A percentile compares a stretch with the other conserved stretches of the same genome.
phyloP scores from a whole-genome alignment of 2,113 vertebrate genomes.

The Hemiscyllium ocellatum region DNA sequence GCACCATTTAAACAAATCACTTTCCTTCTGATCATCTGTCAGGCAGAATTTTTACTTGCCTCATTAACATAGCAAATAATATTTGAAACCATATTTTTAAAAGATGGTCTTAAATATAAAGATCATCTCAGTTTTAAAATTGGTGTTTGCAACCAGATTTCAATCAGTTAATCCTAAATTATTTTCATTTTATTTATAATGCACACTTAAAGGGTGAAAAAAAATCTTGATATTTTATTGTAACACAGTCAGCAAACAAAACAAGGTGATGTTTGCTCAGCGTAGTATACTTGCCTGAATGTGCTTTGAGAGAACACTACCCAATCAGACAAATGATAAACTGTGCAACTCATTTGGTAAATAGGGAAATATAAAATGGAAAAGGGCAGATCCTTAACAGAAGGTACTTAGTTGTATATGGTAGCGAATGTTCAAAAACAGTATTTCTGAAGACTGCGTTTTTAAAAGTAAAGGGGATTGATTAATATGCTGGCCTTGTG shows the following conservation, averaged over 20 bases:
- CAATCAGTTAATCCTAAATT: neutral
- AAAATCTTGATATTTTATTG: neutral
- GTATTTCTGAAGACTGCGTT: neutral
- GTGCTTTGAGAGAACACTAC: neutral
- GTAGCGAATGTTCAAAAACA: neutral
- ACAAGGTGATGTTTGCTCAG: neutral
- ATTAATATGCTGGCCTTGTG: neutral
- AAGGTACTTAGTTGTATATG: neutral
- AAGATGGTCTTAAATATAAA: neutral
- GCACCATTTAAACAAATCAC: neutral
- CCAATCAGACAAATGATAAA: neutral
- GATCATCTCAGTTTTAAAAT: neutral
- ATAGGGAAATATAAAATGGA: neutral
- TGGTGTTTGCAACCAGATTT: neutral
- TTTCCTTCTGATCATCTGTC: neutral
- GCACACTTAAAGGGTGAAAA: neutral
- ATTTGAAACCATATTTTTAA: neutral
- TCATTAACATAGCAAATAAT: neutral
- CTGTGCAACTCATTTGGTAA: neutral
- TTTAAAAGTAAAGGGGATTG: neutral
- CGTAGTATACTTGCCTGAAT: neutral
- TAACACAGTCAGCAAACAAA: neutral
- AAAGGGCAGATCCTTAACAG: neutral
- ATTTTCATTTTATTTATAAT: neutral
- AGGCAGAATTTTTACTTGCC: neutral